Percentiles rank a stretch among this genome's conserved stretches.
phyloP scores from a whole-genome alignment of 2,113 vertebrate genomes.

The Capreolus pygargus region DNA sequence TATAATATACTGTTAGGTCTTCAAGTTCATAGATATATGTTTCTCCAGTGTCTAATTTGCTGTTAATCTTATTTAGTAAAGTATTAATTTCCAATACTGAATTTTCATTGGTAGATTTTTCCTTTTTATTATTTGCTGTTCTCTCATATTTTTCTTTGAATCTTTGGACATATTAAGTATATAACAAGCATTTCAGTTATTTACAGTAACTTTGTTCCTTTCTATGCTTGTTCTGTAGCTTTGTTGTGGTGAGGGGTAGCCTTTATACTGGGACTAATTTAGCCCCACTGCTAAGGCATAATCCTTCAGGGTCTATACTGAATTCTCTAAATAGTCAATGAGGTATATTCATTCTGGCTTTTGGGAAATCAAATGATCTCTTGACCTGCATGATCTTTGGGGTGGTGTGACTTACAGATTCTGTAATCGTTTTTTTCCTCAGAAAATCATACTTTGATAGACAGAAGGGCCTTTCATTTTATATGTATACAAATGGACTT shows the following conservation, averaged over 20 bases:
- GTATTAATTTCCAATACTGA: neutral
- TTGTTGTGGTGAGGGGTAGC: neutral
- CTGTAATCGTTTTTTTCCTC: neutral
- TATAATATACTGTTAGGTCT: neutral
- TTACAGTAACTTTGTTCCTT: neutral
- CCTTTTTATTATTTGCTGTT: neutral
- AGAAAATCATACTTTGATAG: neutral
- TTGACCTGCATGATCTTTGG: neutral
- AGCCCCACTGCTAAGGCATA: neutral
- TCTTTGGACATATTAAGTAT: neutral
- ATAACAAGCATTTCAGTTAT: neutral
- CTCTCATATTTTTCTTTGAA: neutral
- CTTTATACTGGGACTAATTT: neutral
- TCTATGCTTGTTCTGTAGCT: neutral
- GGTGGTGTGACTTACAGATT: neutral
- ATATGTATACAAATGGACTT: neutral
- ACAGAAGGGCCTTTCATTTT: neutral
- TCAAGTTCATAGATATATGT: neutral
- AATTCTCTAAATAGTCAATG: neutral
- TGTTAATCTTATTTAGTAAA: neutral
- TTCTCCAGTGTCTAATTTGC: neutral
- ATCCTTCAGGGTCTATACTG: neutral
- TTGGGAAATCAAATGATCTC: neutral
- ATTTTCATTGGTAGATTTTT: neutral
- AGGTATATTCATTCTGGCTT: neutral